Conservation (phyloP, 2,888 invertebrate species). For the Flexamia atlantica region DNA sequence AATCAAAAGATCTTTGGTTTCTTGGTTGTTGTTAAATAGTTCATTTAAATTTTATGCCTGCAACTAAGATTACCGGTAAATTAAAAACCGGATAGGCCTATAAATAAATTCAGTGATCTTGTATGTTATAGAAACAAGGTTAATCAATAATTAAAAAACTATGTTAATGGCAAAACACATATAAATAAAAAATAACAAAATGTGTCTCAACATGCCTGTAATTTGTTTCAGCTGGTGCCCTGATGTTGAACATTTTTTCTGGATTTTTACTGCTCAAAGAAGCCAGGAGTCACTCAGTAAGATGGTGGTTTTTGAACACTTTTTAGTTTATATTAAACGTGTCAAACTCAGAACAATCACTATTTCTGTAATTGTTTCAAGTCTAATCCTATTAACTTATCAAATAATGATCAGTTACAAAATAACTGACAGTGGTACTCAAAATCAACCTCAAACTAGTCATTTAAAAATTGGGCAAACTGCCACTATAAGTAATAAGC, state of each 20-base stretch:
- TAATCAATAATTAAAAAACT: too few species aligned
- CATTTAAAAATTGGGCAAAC: neutral
- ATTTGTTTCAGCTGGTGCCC: conserved; percentile 11
- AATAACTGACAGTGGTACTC: conserved; percentile 6
- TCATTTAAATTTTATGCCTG: too few species aligned
- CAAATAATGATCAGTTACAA: conserved; percentile 56
- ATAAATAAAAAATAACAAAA: too few species aligned
- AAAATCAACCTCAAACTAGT: conserved; percentile 3
- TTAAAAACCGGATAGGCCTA: too few species aligned
- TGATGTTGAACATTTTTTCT: neutral
- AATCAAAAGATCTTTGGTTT: too few species aligned
- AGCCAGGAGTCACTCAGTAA: neutral
- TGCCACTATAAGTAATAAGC: neutral
- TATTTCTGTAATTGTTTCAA: conserved; percentile 42
- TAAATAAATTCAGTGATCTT: too few species aligned
- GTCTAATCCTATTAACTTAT: conserved; percentile 41
- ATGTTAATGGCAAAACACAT: too few species aligned
- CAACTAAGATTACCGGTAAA: too few species aligned
- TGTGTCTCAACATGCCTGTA: too few species aligned
- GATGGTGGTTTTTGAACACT: conserved; percentile 1
- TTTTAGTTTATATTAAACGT: neutral
- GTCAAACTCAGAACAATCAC: conserved; percentile 31
- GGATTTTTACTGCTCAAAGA: neutral
- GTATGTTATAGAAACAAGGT: too few species aligned
- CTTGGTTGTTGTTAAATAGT: too few species aligned